Conservation (phyloP, 1,140 invertebrate species). For the Aphaenogaster ashmeadi region DNA sequence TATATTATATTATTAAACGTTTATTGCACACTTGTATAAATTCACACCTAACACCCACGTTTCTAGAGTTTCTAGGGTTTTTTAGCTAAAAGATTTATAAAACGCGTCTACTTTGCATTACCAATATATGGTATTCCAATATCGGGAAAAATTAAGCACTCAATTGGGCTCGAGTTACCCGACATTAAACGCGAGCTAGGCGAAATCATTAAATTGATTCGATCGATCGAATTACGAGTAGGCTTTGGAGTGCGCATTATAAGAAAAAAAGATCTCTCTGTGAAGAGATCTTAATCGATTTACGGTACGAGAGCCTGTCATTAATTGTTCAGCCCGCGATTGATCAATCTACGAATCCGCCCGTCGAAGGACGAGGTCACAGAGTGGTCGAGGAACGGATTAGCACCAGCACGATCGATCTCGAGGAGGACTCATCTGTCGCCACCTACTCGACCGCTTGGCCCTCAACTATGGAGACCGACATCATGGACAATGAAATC, state of each 20-base stretch:
- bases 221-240: conserved; percentile 13
- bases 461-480: conserved; percentile 78
- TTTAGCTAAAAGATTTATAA: not conserved
- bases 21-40: not conserved
- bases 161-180: not conserved
- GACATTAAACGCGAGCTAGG: conserved; percentile 2
- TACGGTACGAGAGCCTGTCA: conserved; percentile 14
- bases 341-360: conserved; percentile 71
- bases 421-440: conserved; percentile 69
- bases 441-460: conserved; percentile 75
- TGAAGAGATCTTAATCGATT: conserved; percentile 11
- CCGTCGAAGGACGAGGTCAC: conserved; percentile 83
- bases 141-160: conserved; percentile 14
- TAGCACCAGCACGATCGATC: conserved; percentile 56
- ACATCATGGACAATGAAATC: conserved; percentile 85
- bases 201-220: conserved; percentile 30
- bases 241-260: not conserved
- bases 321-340: conserved; percentile 68
- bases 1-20: not conserved
- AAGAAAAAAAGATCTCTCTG: not conserved
- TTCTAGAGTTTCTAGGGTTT: not conserved
- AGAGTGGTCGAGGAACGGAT: conserved; percentile 77
- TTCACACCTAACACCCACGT: not conserved
- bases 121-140: not conserved
- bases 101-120: not conserved